A percentile compares a stretch with the other conserved stretches of the same genome.
Conservation (phyloP, 2,888 invertebrate species). For the Tipula vernalis region DNA sequence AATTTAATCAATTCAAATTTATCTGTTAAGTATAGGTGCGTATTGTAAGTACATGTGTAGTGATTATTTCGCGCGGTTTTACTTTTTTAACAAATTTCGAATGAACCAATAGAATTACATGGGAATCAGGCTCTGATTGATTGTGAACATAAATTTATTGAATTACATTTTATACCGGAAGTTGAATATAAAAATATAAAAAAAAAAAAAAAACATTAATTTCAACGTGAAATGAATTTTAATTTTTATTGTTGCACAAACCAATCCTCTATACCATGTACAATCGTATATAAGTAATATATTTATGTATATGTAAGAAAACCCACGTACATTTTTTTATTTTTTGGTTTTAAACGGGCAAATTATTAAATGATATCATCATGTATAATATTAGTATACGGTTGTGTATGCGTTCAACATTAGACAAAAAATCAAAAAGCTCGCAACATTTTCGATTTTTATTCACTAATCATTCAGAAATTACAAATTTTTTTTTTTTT, state of each 20-base stretch:
- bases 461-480: no score
- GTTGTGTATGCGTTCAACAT: not conserved
- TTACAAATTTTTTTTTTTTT: no score
- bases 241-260: not conserved
- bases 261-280: not conserved
- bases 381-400: not conserved
- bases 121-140: not conserved
- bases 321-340: not conserved
- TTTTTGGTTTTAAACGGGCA: not conserved
- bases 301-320: not conserved
- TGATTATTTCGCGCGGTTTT: no score
- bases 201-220: not conserved
- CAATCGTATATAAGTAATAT: not conserved
- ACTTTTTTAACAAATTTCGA: not conserved
- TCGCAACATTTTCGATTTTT: not conserved
- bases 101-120: not conserved
- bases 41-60: no score
- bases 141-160: not conserved
- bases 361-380: not conserved
- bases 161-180: not conserved
- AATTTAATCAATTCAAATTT: no score
- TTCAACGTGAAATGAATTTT: not conserved
- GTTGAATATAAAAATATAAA: not conserved
- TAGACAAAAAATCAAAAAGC: not conserved
- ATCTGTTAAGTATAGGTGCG: no score